These are phyloP conservation scores for Cataglyphis altisquamis DNA, from an alignment of 2,888 invertebrate species.

Conservation along the genomic window DNA sequence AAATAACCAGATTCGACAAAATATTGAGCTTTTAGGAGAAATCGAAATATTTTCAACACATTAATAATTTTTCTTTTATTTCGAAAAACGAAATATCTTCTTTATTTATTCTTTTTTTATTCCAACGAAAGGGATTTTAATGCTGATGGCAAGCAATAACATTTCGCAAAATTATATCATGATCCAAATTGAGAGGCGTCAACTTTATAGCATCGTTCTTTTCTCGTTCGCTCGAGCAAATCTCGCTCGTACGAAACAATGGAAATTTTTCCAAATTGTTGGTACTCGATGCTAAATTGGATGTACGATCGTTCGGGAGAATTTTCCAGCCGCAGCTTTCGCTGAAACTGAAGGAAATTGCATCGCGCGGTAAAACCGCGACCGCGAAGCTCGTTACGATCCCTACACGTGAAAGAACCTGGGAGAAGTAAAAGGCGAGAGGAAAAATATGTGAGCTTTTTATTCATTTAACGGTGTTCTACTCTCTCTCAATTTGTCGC, in stretches of 20 bases:
- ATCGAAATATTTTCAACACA: background rate
- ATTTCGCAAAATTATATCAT: conserved; percentile 23
- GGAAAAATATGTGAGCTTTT: conserved; percentile 37
- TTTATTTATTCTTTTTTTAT: background rate
- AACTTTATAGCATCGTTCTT: conserved; percentile 5
- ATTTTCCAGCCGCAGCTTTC: conserved; percentile 53
- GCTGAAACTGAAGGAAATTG: conserved; percentile 57
- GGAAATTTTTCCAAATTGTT: conserved; percentile 68
- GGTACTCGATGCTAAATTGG: conserved; percentile 38
- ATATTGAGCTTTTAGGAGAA: background rate
- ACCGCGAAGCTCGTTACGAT: conserved; percentile 54
- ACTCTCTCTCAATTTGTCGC: background rate
- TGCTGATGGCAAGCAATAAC: background rate
- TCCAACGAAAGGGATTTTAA: background rate
- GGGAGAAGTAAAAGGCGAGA: background rate
- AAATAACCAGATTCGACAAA: background rate
- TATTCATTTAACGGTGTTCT: conserved; percentile 38
- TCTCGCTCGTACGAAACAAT: conserved; percentile 35
- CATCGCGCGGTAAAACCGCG: conserved; percentile 59
- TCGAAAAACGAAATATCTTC: background rate
- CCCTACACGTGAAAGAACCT: conserved; percentile 6
- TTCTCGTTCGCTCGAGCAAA: conserved; percentile 11
- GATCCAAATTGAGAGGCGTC: background rate
- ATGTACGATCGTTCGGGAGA: conserved; percentile 25
- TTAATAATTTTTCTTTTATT: background rate